Base-by-base conservation (phyloP, 2,888 invertebrate genomes). In the Syritta pipiens region DNA sequence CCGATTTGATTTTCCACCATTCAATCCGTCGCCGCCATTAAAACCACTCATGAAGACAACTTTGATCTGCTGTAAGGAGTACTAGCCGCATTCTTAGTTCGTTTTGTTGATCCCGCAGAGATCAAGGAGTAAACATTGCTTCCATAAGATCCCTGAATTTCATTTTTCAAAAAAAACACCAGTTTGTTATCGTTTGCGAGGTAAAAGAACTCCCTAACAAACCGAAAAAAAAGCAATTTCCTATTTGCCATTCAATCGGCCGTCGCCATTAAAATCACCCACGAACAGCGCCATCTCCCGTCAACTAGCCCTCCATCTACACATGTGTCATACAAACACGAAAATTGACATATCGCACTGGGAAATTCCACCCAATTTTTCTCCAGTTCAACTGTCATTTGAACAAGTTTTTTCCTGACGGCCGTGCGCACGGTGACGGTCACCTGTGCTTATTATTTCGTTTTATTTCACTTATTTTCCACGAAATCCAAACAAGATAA, bases 341-440 rank as follows among this genome's bases (percentile, higher is more conserved):
- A 4, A 1, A 48, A 57, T 6, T 76, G 76, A 65, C 76, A 59
- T 14, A 46, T 63, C 57, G 26, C 42, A 10, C 22, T 14, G 35
- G 17, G 12, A 22, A n/a, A 24, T 49, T 49, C 37, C 37, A 22
- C 14, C 17, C 14, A 44, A 60, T 44, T 28, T 37, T 42, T 60
- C 65, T 72, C 40, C 51, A 57, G 44, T 51, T 53, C 14, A 60
- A 30, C 55, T 79, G 77, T 69, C 72, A 72, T 60, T 72, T 59
- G 48, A 72, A 37, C 24, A 60, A 65, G 7, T 48, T 48, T 67
- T 77, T 60, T 42, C 48, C n/a, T 26, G 55, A 63, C 62, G 24
- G 37, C 19, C 46, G 53, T 55, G 28, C 26, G 37, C 30, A 53
- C 48, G 17, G 46, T 37, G 57, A 57, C 51, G 37, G 48, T 59